phyloP scores from a whole-genome alignment of 2,888 invertebrate genomes.

The Tricholauxania praeusta region DNA sequence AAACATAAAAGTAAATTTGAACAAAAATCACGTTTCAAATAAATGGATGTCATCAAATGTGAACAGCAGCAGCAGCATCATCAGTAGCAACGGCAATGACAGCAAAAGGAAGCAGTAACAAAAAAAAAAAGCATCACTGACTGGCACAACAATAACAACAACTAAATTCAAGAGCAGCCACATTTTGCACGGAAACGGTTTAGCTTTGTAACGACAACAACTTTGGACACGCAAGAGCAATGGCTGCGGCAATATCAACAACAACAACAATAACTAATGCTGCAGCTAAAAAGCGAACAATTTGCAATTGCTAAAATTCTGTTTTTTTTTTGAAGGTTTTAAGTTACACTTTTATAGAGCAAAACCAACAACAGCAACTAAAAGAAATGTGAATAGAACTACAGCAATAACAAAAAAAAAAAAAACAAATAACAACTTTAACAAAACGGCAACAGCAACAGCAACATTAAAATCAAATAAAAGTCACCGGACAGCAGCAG shows the following conservation, averaged over 20 bases:
- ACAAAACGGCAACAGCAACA: slow-evolving; percentile 14
- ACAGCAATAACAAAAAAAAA: not conserved
- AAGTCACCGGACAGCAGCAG: slow-evolving; percentile 8
- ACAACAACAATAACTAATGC: not conserved
- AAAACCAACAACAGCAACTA: not conserved
- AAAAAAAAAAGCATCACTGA: not conserved
- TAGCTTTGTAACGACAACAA: not conserved
- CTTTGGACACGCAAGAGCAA: not conserved
- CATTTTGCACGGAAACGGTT: not conserved
- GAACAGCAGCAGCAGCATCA: slow-evolving; percentile 16
- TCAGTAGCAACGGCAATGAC: slow-evolving; percentile 16
- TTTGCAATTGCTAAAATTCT: slow-evolving; percentile 15
- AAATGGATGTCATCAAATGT: slow-evolving; percentile 36
- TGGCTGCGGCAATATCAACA: not conserved
- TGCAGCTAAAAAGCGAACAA: slow-evolving; percentile 14
- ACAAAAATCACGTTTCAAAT: slow-evolving; percentile 37
- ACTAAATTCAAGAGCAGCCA: not conserved
- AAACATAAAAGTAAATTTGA: slow-evolving; percentile 24
- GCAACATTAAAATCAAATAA: slow-evolving; percentile 18
- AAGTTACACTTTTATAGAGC: slow-evolving; percentile 4
- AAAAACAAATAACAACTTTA: not conserved
- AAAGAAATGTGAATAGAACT: not conserved
- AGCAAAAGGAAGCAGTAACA: not conserved
- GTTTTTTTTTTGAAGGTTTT: slow-evolving; percentile 9
- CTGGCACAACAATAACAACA: not conserved